Conservation (phyloP, 2,113 vertebrate species). For the Jacana jacana region DNA sequence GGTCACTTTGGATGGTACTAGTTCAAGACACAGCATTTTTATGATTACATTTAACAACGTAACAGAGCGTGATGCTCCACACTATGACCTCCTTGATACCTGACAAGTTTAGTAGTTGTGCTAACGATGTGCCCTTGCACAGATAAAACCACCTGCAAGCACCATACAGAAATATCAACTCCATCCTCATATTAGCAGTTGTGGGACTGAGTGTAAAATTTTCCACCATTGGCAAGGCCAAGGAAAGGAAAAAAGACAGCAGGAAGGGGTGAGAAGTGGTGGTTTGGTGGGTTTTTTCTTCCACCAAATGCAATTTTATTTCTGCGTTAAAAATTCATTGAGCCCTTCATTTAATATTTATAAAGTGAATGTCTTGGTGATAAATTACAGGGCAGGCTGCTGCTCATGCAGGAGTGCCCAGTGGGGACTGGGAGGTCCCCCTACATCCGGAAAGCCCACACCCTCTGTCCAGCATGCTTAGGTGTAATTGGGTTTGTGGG, state of each 20-base stretch:
- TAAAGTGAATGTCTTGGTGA: slow-evolving; percentile 34
- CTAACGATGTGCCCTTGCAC: background rate
- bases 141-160: background rate
- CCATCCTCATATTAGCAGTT: background rate
- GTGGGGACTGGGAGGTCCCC: background rate
- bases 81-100: background rate
- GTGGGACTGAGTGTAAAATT: background rate
- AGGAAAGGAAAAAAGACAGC: background rate
- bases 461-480: background rate
- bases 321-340: slow-evolving; percentile 50
- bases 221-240: background rate
- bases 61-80: rapidly evolving
- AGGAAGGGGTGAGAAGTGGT: background rate
- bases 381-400: slow-evolving; percentile 41
- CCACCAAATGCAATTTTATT: slow-evolving; percentile 44
- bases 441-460: background rate
- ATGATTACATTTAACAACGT: background rate
- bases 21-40: background rate
- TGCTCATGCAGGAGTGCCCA: background rate
- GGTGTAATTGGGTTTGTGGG: background rate
- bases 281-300: background rate
- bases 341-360: slow-evolving; percentile 66
- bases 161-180: background rate
- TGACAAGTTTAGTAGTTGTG: background rate
- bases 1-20: background rate